Evolutionary conservation across 2,888 invertebrate species (phyloP), one percentile per base, ranked within the genome.

Genomic region (Shargacucullia verbasci): DNA sequence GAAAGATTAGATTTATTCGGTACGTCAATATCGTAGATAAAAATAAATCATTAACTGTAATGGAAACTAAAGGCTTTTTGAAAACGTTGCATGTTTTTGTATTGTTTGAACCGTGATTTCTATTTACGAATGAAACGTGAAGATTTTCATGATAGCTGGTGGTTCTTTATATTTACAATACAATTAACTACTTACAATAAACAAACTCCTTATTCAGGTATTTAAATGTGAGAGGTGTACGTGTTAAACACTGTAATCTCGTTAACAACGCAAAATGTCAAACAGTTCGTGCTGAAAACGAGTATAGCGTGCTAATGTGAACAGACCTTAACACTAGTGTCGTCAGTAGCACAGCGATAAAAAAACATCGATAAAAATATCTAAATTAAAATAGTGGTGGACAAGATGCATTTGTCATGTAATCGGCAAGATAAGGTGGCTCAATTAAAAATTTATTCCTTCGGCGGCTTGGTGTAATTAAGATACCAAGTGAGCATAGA

Each of bases 401-500:
- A 74, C 72, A 74, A 70, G 73, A 66, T 70, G 73, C 81, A 83
- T 85, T 84, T 84, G 83, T 86, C 86, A 81, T 77, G 78, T 83
- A 78, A 79, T 82, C 76, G 75, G 61, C 45, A 46, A 71, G 83
- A 81, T 85, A 85, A 81, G 70, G 73, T 65, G 59, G 72, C 76
- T 85, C 83, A 86, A 88, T 88, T 87, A 88, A 87, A 86, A 84
- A 85, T 83, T 67, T 86, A 84, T 86, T 81, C 76, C 79, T 79
- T 74, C 79, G 78, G 71, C 73, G 77, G 78, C 76, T 74, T 61
- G 70, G 67, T 48, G 82, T 83, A 88, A 88, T 89, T 88, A 88
- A 88, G 88, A 87, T 87, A 88, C 79, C 83, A 75, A 73, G 73
- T 79, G 75, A 73, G 81, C 83, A 83, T 83, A 82, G 82, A 84